Base-by-base conservation (phyloP, 2,888 invertebrate genomes). In the Synergus laeviventris region DNA sequence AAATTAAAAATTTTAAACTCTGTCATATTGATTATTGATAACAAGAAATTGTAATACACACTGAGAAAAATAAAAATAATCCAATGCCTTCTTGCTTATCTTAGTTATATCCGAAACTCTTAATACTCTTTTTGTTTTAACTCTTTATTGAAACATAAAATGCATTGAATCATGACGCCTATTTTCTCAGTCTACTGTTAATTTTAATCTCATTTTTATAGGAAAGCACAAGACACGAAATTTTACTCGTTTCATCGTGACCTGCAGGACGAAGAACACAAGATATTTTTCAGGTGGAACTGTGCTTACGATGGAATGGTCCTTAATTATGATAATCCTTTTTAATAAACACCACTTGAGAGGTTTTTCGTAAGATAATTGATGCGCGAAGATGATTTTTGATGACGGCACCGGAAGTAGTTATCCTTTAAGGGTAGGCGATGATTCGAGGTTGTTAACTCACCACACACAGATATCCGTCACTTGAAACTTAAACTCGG, bases 401-500 rank as follows among this genome's bases (percentile, higher is more conserved):
- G 11, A 39, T n/a, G 60, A 31, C 75, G 77, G 73, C 77, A 78
- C 79, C 81, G 81, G 82, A 82, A 82, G 78, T 78, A 18, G 18
- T 39, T 74, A 75, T 75, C 64, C 76, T 79, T 79, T 76, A 78
- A 73, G 73, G 66, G 76, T 78, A 76, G 62, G 21, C n/a, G 24
- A 66, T 21, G 38, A 54, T 42, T 74, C 21, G 75, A 54, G 80
- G 73, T 74, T 79, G 75, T 79, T 78, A 79, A 82, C 82, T 82
- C 81, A 82, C 80, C 82, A 79, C 82, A 78, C 81, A 81, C 81
- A 76, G 77, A 76, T 79, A 79, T 81, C 79, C 79, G 79, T 74
- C 78, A 81, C 77, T 77, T 77, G 82, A 79, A 85, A 83, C 84
- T 84, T 80, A 82, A 80, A 84, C 82, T 84, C 83, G 83, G 80